Base-by-base conservation (phyloP, 2,888 invertebrate species). In the Limnephilus auricula region DNA sequence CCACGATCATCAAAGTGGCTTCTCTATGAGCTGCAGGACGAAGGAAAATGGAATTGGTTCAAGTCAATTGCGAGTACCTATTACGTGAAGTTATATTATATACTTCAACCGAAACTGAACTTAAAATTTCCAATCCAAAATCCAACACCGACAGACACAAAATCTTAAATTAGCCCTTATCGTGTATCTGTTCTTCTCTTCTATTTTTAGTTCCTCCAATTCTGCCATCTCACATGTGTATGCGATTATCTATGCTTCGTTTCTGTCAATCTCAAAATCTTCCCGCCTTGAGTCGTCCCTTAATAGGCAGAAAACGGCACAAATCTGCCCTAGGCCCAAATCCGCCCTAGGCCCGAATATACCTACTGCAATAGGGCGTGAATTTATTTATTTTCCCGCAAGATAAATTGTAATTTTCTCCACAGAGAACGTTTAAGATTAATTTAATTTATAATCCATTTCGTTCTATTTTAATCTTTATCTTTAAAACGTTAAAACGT, bases 401-500 rank as follows among this genome's bases (percentile, higher is more conserved):
- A 34, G 25, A 15, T 31, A 87, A 65, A 65, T 85, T 87, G 78
- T 50, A 87, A 84, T 78, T 87, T 50, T 87, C 31, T 31, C 10
- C 50, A 18, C 31, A 34, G 10, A 84, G 32, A 65, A 50, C 50
- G 50, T 30, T 50, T 86, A n/a, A 32, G 34, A 84, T 85, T 40
- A 37, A 85, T 85, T 85, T 37, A 37, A 40, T 85, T 85, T 85
- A 40, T 85, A 85, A 37, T 40, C 40, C 40, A 85, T 85, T 45
- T n/a, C 85, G 45, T 85, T 85, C 40, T 40, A 85, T 25, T 85
- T 65, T 65, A 65, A 65, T 65, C 25, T n/a, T n/a, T n/a, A n/a
- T n/a, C n/a, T n/a, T n/a, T n/a, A n/a, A n/a, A n/a, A n/a, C n/a
- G n/a, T n/a, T n/a, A n/a, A n/a, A n/a, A n/a, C 65, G 65, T n/a